Percentiles rank a stretch among this genome's conserved stretches.
Conservation (phyloP, 2,113 vertebrate species). For the Dunckerocampus dactyliophorus region DNA sequence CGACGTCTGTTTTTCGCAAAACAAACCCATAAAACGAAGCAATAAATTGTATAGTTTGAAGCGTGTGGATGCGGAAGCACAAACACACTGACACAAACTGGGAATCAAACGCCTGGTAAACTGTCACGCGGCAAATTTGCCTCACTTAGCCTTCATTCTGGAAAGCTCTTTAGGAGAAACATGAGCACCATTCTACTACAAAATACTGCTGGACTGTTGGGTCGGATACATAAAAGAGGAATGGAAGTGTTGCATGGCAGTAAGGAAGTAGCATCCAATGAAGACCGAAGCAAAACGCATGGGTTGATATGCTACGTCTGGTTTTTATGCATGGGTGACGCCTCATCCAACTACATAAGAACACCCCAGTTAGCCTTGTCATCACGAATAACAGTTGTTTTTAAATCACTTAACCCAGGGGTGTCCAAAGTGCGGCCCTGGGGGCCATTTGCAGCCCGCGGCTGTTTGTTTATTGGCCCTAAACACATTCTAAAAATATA, state of each 20-base stretch:
- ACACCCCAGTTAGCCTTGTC: too few species aligned
- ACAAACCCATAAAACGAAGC: constrained; percentile 16
- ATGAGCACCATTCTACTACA: constrained; percentile 5
- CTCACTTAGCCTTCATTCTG: constrained; percentile 20
- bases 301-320: constrained; percentile 5
- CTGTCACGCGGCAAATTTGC: constrained; percentile 7
- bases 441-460: too few species aligned
- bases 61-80: constrained; percentile 7
- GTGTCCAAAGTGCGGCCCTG: too few species aligned
- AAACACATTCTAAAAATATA: too few species aligned
- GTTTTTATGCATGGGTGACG: constrained; percentile 16
- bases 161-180: constrained; percentile 22
- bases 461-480: too few species aligned
- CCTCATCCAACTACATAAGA: constrained; percentile 15
- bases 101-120: constrained; percentile 17
- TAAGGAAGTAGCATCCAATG: constrained; percentile 9
- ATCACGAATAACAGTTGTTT: too few species aligned
- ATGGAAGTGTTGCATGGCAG: constrained; percentile 19
- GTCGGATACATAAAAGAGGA: constrained; percentile 22
- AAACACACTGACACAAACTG: constrained; percentile 1
- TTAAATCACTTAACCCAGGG: too few species aligned
- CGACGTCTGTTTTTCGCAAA: constrained; percentile 14
- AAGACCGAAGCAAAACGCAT: constrained; percentile 24
- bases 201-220: constrained; percentile 18
- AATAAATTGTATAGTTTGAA: constrained; percentile 14